Evolutionary conservation across 2,797 vertebrate species (phyloP).

Genomic region (Chrysocyon brachyurus): DNA sequence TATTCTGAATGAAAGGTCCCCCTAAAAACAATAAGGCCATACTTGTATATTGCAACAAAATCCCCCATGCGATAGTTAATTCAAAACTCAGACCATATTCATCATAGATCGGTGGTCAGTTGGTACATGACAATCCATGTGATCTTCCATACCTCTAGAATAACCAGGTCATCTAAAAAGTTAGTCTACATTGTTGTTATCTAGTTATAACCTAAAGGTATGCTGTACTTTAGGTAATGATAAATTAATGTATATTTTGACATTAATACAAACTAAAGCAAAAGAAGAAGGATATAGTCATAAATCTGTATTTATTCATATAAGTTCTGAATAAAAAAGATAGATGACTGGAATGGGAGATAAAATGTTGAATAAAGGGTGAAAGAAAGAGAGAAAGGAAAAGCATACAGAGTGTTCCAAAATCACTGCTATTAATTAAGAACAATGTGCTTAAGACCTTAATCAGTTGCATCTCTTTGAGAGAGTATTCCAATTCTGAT

Average conservation of each 20-base stretch:
- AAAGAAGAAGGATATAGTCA: neutral
- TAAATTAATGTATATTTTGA: neutral
- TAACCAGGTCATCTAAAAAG: neutral
- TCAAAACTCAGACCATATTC: slow-evolving; percentile 1
- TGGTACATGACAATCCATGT: neutral
- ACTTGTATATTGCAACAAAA: neutral
- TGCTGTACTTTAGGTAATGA: neutral
- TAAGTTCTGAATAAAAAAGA: neutral
- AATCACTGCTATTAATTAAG: neutral
- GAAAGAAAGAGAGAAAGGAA: neutral
- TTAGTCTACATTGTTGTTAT: neutral
- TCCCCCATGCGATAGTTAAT: neutral
- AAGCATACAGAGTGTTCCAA: neutral
- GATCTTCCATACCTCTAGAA: neutral
- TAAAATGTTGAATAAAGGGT: neutral
- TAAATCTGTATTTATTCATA: neutral
- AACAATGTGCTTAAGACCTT: neutral
- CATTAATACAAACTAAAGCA: neutral
- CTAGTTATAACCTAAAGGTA: neutral
- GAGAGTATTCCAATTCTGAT: neutral
- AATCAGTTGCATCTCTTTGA: neutral
- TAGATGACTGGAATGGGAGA: neutral
- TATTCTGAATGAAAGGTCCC: slow-evolving; percentile 39
- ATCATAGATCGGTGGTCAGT: neutral
- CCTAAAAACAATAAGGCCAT: neutral